Base-by-base conservation (phyloP, 2,113 vertebrate genomes). In the Passer montanus region DNA sequence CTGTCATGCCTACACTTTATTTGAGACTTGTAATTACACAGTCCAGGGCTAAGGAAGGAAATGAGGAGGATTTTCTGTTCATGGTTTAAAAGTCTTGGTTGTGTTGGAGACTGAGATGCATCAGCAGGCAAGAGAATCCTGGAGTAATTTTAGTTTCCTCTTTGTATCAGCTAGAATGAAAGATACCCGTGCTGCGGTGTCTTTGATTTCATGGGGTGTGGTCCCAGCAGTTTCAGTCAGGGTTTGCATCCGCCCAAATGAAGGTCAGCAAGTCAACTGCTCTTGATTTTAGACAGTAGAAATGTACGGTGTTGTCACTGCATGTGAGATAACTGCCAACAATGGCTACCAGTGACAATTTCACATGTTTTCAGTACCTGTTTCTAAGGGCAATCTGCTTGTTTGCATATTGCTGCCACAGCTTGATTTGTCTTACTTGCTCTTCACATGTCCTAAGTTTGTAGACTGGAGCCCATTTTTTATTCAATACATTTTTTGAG, bases 401-500 rank as follows among this genome's bases (percentile, higher is more conserved):
- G 18, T 74, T 63, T 87, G 15, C 39, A 13, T 20, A 1, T 46
- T 56, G 53, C 83, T 90, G 35, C 55, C 27, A 15, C 31, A n/a
- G 37, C 47, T 79, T 59, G 18, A 55, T 74, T 81, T 89, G 58
- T 86, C 79, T 92, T 37, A 11, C 31, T 67, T 4, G 7, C n/a
- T 85, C 22, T 56, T 80, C 12, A 2, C 4, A 1, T 43, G 44
- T 63, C 27, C 33, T 11, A 17, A 44, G 49, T 47, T 72, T 22
- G 82, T 87, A 69, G 30, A 53, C 44, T 60, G 24, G n/a, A 80
- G 62, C 27, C 70, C 22, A 5, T 44, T 94, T 93, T 87, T 75
- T 47, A 78, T 93, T 82, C 49, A 64, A 20, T 93, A 53, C 15
- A 11, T 56, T 79, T 84, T 96, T 87, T 72, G 44, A 79, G 41